Percentiles rank a stretch among this genome's conserved stretches.
Conservation (phyloP, 1,140 invertebrate species). For the Diorhabda sublineata region DNA sequence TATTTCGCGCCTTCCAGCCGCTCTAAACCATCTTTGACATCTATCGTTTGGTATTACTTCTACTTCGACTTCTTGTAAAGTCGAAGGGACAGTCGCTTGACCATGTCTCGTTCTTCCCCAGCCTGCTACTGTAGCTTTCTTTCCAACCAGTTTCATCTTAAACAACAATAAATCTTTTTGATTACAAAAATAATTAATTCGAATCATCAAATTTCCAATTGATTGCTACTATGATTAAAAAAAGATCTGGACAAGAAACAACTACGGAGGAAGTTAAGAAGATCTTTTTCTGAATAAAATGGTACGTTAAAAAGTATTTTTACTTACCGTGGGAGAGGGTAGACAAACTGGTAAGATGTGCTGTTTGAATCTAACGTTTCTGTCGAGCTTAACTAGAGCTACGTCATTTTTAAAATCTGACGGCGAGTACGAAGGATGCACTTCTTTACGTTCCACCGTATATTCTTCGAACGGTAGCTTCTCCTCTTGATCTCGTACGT, state of each 20-base stretch:
- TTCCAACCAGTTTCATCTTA: conserved; percentile 66
- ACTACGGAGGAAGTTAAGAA: too few relatives aligned
- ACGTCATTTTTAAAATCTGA: conserved; percentile 87
- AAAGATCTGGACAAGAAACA: too few relatives aligned
- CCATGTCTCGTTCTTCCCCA: conserved; percentile 86
- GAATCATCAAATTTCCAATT: too few relatives aligned
- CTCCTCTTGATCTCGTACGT: conserved; percentile 79
- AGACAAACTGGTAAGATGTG: conserved; percentile 84
- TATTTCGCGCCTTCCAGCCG: conserved; percentile 81
- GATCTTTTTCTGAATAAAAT: too few relatives aligned
- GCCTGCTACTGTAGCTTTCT: conserved; percentile 83
- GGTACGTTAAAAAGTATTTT: too few relatives aligned
- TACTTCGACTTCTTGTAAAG: conserved; percentile 71
- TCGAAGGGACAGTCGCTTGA: conserved; percentile 71
- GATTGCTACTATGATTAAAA: too few relatives aligned
- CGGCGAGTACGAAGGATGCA: conserved; percentile 83
- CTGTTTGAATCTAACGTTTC: conserved; percentile 77
- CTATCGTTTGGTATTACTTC: conserved; percentile 88
- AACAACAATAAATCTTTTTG: conserved; percentile 17
- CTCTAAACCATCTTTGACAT: conserved; percentile 87
- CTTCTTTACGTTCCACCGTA: conserved; percentile 81
- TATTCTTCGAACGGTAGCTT: conserved; percentile 82
- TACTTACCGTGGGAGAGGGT: conserved; percentile 42
- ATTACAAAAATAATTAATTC: too few relatives aligned
- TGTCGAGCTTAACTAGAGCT: conserved; percentile 75